Percentiles rank a stretch among this genome's conserved stretches.
Evolutionary conservation across 2,888 invertebrate genomes (phyloP).

Genomic region (Dolichopus griseipennis): DNA sequence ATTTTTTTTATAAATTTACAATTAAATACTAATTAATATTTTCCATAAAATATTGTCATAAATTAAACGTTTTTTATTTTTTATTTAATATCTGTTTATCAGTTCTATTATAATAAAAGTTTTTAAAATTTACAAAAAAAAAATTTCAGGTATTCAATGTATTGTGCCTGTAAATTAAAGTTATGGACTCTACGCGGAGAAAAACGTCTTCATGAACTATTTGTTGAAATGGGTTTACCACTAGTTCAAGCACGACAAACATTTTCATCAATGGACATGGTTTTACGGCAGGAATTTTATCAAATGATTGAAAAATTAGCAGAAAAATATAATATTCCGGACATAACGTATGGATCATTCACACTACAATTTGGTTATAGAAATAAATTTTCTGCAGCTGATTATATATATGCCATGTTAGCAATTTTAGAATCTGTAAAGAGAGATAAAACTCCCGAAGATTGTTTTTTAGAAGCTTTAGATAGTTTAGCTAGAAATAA

Average conservation of each 20-base stretch:
- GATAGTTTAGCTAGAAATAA: constrained; percentile 58
- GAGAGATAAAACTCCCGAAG: constrained; percentile 52
- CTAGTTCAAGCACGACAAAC: constrained; percentile 77
- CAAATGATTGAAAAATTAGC: constrained; percentile 57
- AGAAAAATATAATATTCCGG: constrained; percentile 59
- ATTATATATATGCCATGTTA: constrained; percentile 70
- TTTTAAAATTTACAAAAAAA: neutral
- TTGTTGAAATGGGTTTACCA: constrained; percentile 91
- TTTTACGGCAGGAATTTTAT: constrained; percentile 66
- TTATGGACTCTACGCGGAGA: constrained; percentile 82
- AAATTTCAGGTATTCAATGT: constrained; percentile 54
- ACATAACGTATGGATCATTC: constrained; percentile 69
- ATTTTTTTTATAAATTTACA: no score
- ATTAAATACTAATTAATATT: no score
- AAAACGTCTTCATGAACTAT: constrained; percentile 67
- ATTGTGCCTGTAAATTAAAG: constrained; percentile 68
- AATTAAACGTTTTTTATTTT: no score
- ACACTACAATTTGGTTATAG: constrained; percentile 72
- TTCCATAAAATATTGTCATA: no score
- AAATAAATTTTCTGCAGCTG: constrained; percentile 70
- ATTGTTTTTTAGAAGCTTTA: constrained; percentile 62
- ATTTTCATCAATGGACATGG: constrained; percentile 80
- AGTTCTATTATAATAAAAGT: no score
- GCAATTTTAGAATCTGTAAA: constrained; percentile 56
- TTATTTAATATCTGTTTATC: no score